phyloP scores from a whole-genome alignment of 2,888 invertebrate species.

The Neoscelio sp. region DNA sequence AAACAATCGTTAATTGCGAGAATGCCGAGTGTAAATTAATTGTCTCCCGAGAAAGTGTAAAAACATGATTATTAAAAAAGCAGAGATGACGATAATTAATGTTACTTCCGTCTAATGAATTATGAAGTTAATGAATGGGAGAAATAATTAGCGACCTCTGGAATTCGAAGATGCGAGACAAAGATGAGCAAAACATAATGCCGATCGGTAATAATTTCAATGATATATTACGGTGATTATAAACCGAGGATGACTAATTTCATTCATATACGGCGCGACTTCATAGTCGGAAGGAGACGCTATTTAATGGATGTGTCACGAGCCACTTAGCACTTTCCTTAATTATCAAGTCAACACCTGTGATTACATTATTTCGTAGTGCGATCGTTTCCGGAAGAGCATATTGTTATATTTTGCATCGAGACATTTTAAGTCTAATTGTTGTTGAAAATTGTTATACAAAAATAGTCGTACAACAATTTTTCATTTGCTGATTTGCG shows the following conservation, averaged over 20 bases:
- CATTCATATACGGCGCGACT: conserved; percentile 13
- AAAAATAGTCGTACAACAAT: too few species aligned
- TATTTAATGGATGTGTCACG: conserved; percentile 28
- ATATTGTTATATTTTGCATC: too few species aligned
- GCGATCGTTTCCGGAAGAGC: too few species aligned
- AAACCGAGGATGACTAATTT: conserved; percentile 20
- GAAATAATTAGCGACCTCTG: conserved; percentile 17
- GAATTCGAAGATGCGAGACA: neutral
- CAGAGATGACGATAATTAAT: conserved; percentile 19
- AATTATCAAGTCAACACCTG: conserved; percentile 48
- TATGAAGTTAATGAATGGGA: conserved; percentile 9
- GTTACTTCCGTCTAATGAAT: neutral
- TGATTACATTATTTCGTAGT: conserved; percentile 36
- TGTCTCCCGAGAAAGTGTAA: neutral
- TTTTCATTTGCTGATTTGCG: too few species aligned
- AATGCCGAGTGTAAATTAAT: too few species aligned
- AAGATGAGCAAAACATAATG: neutral
- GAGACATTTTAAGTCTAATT: too few species aligned
- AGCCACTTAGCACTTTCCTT: conserved; percentile 34
- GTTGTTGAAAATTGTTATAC: too few species aligned
- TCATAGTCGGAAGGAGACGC: neutral
- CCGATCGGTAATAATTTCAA: conserved; percentile 27
- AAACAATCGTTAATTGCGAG: conserved; percentile 28
- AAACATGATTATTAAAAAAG: conserved; percentile 3
- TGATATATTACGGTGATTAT: conserved; percentile 38